phyloP scores from a whole-genome alignment of 1,140 invertebrate species.

The Euschistus heros region DNA sequence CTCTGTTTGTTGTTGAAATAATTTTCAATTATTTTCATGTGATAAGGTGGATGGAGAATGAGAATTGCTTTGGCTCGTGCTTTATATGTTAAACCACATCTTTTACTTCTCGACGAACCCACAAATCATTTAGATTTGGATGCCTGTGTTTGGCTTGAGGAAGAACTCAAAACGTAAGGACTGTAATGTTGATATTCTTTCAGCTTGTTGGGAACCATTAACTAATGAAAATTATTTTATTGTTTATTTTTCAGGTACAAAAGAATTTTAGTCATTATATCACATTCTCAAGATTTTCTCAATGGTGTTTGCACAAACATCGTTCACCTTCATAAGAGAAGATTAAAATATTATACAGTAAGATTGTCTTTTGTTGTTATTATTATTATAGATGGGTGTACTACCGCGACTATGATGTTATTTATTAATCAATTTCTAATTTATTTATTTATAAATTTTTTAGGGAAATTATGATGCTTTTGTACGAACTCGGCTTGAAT shows the following conservation, averaged over 20 bases:
- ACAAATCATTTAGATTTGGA: constrained; percentile 98
- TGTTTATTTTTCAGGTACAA: constrained; percentile 62
- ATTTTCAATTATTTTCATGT: constrained; percentile 8
- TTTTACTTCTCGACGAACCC: constrained; percentile 89
- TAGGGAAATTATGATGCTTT: constrained; percentile 92
- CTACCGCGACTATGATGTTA: background rate
- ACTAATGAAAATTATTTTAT: background rate
- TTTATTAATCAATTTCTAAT: background rate
- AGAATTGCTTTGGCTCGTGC: constrained; percentile 94
- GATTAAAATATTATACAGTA: constrained; percentile 90
- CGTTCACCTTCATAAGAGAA: constrained; percentile 87
- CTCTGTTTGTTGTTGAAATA: too few species aligned
- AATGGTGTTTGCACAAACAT: constrained; percentile 99
- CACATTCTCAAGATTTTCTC: constrained; percentile 99
- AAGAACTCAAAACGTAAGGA: constrained; percentile 78
- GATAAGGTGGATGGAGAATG: constrained; percentile 90
- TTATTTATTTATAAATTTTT: constrained; percentile 28
- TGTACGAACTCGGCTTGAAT: constrained; percentile 80
- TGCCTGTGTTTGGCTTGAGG: constrained; percentile 98
- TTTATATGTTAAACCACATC: constrained; percentile 83
- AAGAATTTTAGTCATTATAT: constrained; percentile 95
- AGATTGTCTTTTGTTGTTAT: constrained; percentile 32
- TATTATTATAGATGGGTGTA: background rate
- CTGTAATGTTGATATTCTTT: too few species aligned
- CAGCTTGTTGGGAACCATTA: too few species aligned